Evolutionary conservation across 2,797 vertebrate species (phyloP).

Genomic region (Spatula clypeata): DNA sequence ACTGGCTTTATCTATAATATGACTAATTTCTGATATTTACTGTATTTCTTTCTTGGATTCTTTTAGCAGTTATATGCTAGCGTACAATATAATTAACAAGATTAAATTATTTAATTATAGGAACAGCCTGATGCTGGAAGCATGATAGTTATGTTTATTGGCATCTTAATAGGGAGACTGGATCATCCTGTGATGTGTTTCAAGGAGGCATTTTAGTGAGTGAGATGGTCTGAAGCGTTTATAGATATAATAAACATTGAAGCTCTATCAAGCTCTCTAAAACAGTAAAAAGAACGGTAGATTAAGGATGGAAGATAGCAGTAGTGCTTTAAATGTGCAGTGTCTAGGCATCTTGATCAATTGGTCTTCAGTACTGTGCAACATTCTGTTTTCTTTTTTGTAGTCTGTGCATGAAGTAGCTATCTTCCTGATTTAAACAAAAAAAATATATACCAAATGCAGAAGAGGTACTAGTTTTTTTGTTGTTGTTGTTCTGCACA

Average conservation of each 20-base stretch:
- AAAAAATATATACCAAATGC: neutral
- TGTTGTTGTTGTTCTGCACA: neutral
- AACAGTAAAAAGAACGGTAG: neutral
- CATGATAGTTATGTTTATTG: neutral
- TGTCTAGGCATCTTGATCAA: rapidly evolving
- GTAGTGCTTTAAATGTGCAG: neutral
- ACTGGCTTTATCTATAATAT: neutral
- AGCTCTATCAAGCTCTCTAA: neutral
- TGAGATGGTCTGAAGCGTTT: neutral
- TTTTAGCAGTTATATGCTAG: neutral
- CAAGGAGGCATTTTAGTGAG: neutral
- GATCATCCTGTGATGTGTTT: neutral
- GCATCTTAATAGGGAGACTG: neutral
- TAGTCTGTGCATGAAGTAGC: neutral
- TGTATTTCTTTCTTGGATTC: neutral
- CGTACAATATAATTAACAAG: neutral
- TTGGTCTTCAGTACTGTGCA: neutral
- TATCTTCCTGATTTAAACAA: neutral
- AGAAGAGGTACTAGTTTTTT: neutral
- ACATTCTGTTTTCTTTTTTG: neutral
- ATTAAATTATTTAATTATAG: neutral
- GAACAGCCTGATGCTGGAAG: neutral
- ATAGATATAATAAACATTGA: neutral
- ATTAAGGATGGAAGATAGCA: neutral
- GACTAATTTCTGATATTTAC: neutral